Conservation (phyloP, 1,140 invertebrate genomes). For the Drosophila varians region DNA sequence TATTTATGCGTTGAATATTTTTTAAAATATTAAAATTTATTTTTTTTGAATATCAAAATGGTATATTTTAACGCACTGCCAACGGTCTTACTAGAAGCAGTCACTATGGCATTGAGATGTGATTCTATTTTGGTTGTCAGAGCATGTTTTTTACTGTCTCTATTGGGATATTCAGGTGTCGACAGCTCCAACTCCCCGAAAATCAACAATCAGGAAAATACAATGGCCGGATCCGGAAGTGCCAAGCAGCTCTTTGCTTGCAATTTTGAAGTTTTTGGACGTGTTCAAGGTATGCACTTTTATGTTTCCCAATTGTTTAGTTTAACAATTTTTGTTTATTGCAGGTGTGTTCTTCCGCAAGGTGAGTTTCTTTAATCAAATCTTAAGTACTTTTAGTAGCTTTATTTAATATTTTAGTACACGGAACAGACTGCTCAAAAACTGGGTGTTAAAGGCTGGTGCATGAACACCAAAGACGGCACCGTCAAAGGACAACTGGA, state of each 20-base stretch:
- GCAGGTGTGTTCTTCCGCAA: slow-evolving; percentile 76
- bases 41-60: not conserved
- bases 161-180: slow-evolving; percentile 4
- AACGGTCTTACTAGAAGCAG: slow-evolving; percentile 1
- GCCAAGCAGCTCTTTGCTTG: slow-evolving; percentile 35
- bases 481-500: slow-evolving; percentile 88
- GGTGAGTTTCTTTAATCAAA: slow-evolving; percentile 39
- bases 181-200: not conserved
- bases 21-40: not conserved
- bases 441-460: slow-evolving; percentile 88
- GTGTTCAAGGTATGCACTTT: slow-evolving; percentile 84
- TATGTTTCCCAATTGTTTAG: not conserved
- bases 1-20: no score
- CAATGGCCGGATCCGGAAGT: slow-evolving; percentile 17
- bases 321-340: not conserved
- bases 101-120: slow-evolving; percentile 31
- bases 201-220: not conserved
- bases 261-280: slow-evolving; percentile 86
- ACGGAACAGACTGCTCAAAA: slow-evolving; percentile 86
- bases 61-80: slow-evolving; percentile 8
- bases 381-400: not conserved
- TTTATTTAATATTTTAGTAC: slow-evolving; percentile 83
- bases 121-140: slow-evolving; percentile 29
- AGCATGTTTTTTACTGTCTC: slow-evolving; percentile 17
- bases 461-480: slow-evolving; percentile 87